Evolutionary conservation across 1,140 invertebrate genomes (phyloP).

Genomic region (Drosophila nikananu): DNA sequence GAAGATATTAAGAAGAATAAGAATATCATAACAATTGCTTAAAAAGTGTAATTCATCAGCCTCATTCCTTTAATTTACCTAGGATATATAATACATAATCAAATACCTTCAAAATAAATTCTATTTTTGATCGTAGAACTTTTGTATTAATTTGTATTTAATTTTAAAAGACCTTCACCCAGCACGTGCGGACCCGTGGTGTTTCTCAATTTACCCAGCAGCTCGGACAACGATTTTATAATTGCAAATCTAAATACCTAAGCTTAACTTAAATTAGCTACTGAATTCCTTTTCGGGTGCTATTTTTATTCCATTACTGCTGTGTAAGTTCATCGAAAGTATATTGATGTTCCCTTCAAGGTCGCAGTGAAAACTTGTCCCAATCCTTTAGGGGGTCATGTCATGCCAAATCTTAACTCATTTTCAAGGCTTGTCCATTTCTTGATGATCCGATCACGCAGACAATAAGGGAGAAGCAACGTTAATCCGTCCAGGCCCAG

Average conservation of each 20-base stretch:
- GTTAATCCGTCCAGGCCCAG: slow-evolving; percentile 23
- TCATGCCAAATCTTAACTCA: slow-evolving; percentile 41
- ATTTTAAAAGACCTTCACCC: not conserved
- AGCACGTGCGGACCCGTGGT: not conserved
- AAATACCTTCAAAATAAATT: not conserved
- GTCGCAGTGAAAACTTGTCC: slow-evolving; percentile 1
- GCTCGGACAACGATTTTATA: too few relatives aligned
- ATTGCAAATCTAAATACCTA: not conserved
- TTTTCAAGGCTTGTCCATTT: slow-evolving; percentile 41
- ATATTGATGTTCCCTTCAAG: not conserved
- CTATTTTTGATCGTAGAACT: not conserved
- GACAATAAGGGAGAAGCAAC: slow-evolving; percentile 40
- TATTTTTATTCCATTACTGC: too few relatives aligned
- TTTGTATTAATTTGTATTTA: not conserved
- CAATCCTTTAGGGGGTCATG: slow-evolving; percentile 2
- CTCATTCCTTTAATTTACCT: not conserved
- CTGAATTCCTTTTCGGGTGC: not conserved
- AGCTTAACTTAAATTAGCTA: not conserved
- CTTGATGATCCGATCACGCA: slow-evolving; percentile 48
- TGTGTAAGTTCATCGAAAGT: not conserved
- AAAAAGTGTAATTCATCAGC: too few relatives aligned
- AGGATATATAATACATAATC: too few relatives aligned
- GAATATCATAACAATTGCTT: not conserved
- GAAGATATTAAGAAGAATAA: not conserved
- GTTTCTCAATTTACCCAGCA: not conserved